Evolutionary conservation across 2,888 invertebrate genomes (phyloP).

Genomic region (Agonopterix heracliana): DNA sequence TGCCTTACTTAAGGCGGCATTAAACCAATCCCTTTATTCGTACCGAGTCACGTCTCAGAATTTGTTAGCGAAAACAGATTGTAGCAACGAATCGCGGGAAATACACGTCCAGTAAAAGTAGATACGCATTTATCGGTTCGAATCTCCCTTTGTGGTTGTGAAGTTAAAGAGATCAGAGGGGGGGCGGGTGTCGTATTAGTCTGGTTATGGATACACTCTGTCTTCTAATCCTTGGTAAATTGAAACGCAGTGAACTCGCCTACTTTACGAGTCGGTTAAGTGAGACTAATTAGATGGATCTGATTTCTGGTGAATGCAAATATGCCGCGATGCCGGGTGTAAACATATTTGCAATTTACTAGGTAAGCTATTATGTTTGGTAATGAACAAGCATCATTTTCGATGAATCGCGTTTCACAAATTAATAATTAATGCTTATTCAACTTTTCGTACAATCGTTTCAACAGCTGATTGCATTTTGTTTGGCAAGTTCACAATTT

Average conservation of each 20-base stretch:
- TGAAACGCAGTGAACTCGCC: constrained; percentile 31
- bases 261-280: constrained; percentile 17
- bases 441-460: no score
- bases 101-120: constrained; percentile 18
- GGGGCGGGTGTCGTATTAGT: constrained; percentile 9
- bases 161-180: constrained; percentile 4
- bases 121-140: constrained; percentile 12
- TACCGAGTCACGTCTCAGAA: constrained; percentile 34
- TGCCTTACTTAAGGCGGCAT: constrained; percentile 31
- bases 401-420: no score
- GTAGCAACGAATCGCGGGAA: constrained; percentile 21
- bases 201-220: constrained; percentile 19
- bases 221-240: constrained; percentile 41
- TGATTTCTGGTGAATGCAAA: background rate
- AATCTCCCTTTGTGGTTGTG: constrained; percentile 4
- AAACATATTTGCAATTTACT: no score
- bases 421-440: no score
- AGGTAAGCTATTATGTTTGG: no score
- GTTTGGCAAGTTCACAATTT: no score
- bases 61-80: constrained; percentile 37
- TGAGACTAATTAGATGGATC: background rate
- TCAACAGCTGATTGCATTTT: no score
- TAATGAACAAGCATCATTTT: no score
- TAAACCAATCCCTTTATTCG: constrained; percentile 37
- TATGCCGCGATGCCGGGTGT: no score